These are phyloP conservation scores for Pantelozetes paolii DNA, from an alignment of 2,888 invertebrate species.

Conservation along the genomic window DNA sequence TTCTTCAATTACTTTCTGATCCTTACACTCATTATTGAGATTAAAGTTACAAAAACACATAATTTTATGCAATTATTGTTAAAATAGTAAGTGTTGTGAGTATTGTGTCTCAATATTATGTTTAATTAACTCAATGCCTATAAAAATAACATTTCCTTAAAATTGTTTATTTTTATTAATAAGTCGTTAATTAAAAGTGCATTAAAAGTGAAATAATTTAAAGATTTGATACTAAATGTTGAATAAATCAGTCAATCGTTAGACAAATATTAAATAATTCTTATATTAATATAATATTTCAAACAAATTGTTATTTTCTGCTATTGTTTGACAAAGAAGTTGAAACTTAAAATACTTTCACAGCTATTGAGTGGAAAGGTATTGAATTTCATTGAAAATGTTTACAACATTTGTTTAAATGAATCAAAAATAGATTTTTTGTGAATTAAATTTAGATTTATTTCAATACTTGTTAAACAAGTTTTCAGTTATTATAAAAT, in stretches of 20 bases:
- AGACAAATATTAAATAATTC: neutral
- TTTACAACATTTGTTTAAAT: neutral
- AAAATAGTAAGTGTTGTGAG: too few relatives aligned
- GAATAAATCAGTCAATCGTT: neutral
- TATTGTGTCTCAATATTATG: too few relatives aligned
- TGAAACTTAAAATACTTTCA: constrained; percentile 7
- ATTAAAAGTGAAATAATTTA: neutral
- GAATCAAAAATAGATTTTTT: neutral
- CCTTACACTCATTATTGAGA: neutral
- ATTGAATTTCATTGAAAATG: constrained; percentile 9
- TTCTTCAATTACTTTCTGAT: neutral
- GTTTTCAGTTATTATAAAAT: constrained; percentile 23
- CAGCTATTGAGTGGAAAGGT: too few relatives aligned
- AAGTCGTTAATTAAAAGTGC: neutral
- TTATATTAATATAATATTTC: too few relatives aligned
- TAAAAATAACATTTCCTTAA: too few relatives aligned
- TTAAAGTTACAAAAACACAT: neutral
- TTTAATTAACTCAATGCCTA: neutral
- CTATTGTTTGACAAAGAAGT: neutral
- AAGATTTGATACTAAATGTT: neutral
- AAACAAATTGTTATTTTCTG: neutral
- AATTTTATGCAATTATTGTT: neutral
- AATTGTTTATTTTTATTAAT: neutral
- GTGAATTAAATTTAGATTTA: constrained; percentile 1
- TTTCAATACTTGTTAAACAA: constrained; percentile 6